phyloP scores from a whole-genome alignment of 1,140 invertebrate species.

The Drosophila malerkotliana region DNA sequence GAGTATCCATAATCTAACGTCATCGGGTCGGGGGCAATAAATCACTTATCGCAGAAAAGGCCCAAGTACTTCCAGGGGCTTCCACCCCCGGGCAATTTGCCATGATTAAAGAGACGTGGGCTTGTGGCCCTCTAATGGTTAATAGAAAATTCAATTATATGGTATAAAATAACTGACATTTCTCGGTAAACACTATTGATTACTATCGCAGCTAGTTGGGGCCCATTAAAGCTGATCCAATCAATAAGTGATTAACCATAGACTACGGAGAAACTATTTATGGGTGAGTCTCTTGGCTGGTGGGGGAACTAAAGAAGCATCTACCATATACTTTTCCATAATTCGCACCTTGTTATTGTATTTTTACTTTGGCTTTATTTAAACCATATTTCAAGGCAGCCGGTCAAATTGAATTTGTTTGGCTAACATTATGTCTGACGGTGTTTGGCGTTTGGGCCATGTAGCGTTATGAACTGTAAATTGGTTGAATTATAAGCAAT shows the following conservation, averaged over 20 bases:
- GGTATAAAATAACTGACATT: constrained; percentile 13
- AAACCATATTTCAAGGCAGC: constrained; percentile 1
- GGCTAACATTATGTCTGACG: constrained; percentile 37
- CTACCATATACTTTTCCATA: not conserved
- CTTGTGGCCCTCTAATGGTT: constrained; percentile 10
- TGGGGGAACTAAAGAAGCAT: not conserved
- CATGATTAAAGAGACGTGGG: constrained; percentile 21
- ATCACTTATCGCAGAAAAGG: constrained; percentile 18
- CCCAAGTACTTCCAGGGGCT: not conserved
- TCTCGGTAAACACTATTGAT: constrained; percentile 26
- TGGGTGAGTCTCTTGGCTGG: not conserved
- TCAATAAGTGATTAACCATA: constrained; percentile 19
- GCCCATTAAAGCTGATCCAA: constrained; percentile 18
- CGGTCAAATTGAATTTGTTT: constrained; percentile 55
- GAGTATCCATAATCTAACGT: constrained; percentile 19
- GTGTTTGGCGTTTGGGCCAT: constrained; percentile 35
- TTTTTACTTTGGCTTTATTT: not conserved
- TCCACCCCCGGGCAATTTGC: constrained; percentile 15
- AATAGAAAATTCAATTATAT: constrained; percentile 32
- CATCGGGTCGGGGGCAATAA: constrained; percentile 8
- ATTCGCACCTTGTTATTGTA: constrained; percentile 18
- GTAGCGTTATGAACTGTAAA: constrained; percentile 68
- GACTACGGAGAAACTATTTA: not conserved
- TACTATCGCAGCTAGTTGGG: not conserved
- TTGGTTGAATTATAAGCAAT: constrained; percentile 72